Evolutionary conservation across 2,888 invertebrate genomes (phyloP).

Genomic region (Crepidodera aurea): DNA sequence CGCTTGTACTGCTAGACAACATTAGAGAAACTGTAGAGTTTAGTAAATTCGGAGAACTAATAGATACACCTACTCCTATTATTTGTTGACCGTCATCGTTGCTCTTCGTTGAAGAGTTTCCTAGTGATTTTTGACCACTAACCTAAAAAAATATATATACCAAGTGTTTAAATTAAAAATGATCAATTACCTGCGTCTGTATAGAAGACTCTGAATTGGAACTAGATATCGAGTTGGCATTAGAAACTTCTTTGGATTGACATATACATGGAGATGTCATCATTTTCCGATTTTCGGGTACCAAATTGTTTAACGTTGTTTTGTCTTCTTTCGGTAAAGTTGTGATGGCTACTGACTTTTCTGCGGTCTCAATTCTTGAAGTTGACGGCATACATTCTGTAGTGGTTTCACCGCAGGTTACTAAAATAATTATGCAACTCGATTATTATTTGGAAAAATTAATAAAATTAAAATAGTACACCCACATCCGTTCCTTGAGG

Average conservation of each 20-base stretch:
- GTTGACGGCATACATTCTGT: constrained; percentile 43
- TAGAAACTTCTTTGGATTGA: constrained; percentile 36
- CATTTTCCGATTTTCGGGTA: constrained; percentile 1
- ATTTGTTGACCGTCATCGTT: constrained; percentile 48
- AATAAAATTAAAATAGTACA: too few relatives aligned
- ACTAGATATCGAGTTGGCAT: constrained; percentile 37
- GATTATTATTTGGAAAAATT: too few relatives aligned
- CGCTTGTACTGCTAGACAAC: constrained; percentile 59
- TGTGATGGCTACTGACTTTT: constrained; percentile 39
- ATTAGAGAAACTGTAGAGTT: constrained; percentile 58
- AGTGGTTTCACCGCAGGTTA: constrained; percentile 53
- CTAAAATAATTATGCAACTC: constrained; percentile 58
- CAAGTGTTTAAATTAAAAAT: too few relatives aligned
- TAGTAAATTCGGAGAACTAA: constrained; percentile 60
- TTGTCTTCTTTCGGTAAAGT: constrained; percentile 7
- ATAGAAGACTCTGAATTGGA: constrained; percentile 43
- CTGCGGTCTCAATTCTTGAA: constrained; percentile 47
- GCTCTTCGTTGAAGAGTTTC: constrained; percentile 38
- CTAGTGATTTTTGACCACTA: constrained; percentile 43
- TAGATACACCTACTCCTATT: constrained; percentile 56
- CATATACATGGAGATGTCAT: constrained; percentile 38
- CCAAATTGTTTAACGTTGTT: background rate
- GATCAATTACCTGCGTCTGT: constrained; percentile 41
- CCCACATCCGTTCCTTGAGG: too few relatives aligned
- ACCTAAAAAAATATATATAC: constrained; percentile 35